Evolutionary conservation across 2,797 vertebrate genomes (phyloP), one percentile per base, ranked within the genome.

Genomic region (Cossypha polioptera): DNA sequence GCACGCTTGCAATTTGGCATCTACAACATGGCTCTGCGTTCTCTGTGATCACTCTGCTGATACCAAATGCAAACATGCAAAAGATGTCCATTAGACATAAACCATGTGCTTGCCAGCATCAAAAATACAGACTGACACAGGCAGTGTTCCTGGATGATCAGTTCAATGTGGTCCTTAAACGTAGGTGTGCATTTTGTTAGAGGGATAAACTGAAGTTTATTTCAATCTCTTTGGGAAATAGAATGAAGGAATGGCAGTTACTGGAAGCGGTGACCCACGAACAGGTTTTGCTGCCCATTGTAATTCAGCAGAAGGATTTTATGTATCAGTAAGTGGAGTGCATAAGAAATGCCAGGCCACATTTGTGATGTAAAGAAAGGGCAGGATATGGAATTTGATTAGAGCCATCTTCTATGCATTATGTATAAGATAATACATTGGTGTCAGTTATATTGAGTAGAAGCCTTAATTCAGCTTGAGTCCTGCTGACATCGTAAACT

Each of bases 401-500:
- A 86, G 81, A 92, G 43, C 51, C 38, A 68, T 89, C 92, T 85
- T 92, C 78, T 80, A 83, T 96, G 94, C 87, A 91, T 96, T 96
- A 93, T 94, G 91, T 86, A 94, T 94, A 79, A 81, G 75, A 95
- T 94, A 94, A 92, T 93, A 85, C 86, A 78, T 90, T 81, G 86
- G 50, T 94, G 91, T 93, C 95, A 40, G 84, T 96, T 94, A 86
- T 88, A 68, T 80, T 89, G 74, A 93, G 90, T 80, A 82, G 92
- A 91, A 93, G 45, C 88, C n/a, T 93, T 94, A 95, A 94, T 86
- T 96, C 93, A 93, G 80, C 72, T 83, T 61, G 86, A 95, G 90
- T 94, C 93, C 84, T 94, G 92, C 95, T 96, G 94, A 95, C 88
- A 80, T 93, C 10, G 58, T 95, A 96, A 95, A 91, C 90, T 87